Evolutionary conservation across 2,113 vertebrate genomes (phyloP), one percentile per base, ranked within the genome.

Genomic region (Zosterops japonicus): DNA sequence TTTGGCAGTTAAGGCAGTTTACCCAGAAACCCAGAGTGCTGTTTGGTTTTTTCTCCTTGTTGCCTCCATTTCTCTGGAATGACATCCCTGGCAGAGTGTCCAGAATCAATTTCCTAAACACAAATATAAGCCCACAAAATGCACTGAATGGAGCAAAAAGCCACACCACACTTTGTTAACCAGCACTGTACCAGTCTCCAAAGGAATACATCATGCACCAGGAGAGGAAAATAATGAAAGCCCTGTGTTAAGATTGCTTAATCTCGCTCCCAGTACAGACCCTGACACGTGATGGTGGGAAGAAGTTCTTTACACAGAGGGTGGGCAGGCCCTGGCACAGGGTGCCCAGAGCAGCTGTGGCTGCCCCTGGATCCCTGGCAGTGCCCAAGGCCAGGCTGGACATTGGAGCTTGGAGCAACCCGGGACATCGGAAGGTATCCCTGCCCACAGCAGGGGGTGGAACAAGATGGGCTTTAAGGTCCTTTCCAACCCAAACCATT

Each of bases 401-500:
- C 1, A 0, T 15, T 35, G n/a, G 20, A 39, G 33, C 2, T 31
- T 15, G 63, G 70, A 63, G 41, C 35, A 31, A 0, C 24, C 56
- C 83, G 87, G 56, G 55, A 11, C 1, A 63, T 56, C 28, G 71
- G 55, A 0, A 90, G 25, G 21, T 42, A 56, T 42, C 79, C 61
- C n/a, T 89, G 39, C 57, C 22, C 70, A 23, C 13, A 63, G 47
- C 20, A 68, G 20, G 15, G 15, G 6, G 8, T 18, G 39, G 21
- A 0, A 49, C 3, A 0, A 11, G 49, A 33, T 8, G 22, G 5
- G 10, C 1, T 56, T 33, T 33, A 36, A 49, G 18, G 9, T 36
- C 12, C 22, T 4, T 50, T 56, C 31, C 64, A 56, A 6, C 21
- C 14, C 63, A 49, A 70, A 49, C 56, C 22, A 49, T 4, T 33